Base-by-base conservation (phyloP, 2,797 vertebrate species). In the Rhinogobio ventralis region DNA sequence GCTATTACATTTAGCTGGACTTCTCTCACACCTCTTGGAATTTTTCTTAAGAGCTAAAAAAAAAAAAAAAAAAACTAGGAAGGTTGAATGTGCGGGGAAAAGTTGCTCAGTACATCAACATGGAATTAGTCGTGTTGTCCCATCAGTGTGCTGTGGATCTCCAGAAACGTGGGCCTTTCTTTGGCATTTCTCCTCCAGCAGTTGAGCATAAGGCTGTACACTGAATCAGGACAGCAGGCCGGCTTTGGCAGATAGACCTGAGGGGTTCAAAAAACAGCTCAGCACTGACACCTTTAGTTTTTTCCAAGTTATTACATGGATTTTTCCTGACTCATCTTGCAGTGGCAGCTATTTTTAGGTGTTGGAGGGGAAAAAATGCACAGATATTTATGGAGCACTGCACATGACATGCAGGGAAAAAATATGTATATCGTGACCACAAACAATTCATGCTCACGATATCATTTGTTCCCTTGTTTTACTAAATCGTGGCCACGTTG, bases 131-230 rank as follows among this genome's bases (percentile, higher is more conserved):
- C 39, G 7, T 89, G 89, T 81, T 91, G 93, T 87, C 96, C 95
- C 67, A 94, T 94, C 82, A 99, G 95, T 88, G 94, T 93, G 86
- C 90, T 86, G 82, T 98, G 95, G 85, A 99, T 97, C 76, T 98
- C 97, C 89, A 96, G 96, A 92, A 99, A 99, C 49, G 95, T 96
- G 4, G 97, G 97, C 28, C 98, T 95, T 72, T 97, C 96, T 91
- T 97, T 98, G 88, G 97, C 96, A 36, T 98, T 98, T 90, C 97
- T 96, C 92, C 93, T 95, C 97, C 98, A 99, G 93, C 97, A 98
- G 92, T 95, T 96, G 85, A 97, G 94, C 98, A 99, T 99, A 89
- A 99, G 93, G 85, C 94, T 96, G 93, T 98, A 99, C 89, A 98
- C 91, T 66, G 90, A 88, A 33, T 98, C 96, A 1, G 97, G 96